Evolutionary conservation across 2,888 invertebrate genomes (phyloP).

Genomic region (Campoplex capitator): DNA sequence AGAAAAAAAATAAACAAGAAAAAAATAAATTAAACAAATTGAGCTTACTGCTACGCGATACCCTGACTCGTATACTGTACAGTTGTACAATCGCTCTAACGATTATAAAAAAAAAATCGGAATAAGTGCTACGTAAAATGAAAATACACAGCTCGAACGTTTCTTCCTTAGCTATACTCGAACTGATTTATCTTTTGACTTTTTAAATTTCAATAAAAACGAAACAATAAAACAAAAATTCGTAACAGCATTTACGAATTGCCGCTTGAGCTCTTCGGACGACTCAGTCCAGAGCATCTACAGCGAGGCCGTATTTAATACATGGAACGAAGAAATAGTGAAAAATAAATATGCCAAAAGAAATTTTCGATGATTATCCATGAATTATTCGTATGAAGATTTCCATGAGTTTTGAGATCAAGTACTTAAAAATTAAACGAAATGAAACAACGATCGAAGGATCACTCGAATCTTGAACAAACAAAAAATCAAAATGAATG

Average conservation of each 20-base stretch:
- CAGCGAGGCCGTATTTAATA: conserved; percentile 54
- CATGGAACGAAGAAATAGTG: conserved; percentile 17
- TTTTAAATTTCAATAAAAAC: conserved; percentile 11
- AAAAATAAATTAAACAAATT: conserved; percentile 67
- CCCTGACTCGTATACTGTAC: conserved; percentile 68
- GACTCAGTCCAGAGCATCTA: conserved; percentile 1
- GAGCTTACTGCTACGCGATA: conserved; percentile 67
- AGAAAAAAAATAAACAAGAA: conserved; percentile 61
- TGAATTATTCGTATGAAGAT: conserved; percentile 48
- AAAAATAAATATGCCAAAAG: conserved; percentile 37
- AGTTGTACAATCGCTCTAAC: conserved; percentile 64
- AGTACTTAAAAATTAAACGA: conserved; percentile 61
- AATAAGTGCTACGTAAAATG: conserved; percentile 49
- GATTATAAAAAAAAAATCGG: conserved; percentile 45
- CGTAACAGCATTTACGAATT: conserved; percentile 29
- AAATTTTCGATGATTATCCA: conserved; percentile 39
- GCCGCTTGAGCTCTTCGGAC: conserved; percentile 26
- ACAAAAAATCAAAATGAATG: conserved; percentile 35
- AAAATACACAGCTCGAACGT: conserved; percentile 1
- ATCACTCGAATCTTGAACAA: conserved; percentile 40
- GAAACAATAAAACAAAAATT: conserved; percentile 2
- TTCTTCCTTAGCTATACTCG: conserved; percentile 22
- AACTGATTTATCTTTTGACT: conserved; percentile 15
- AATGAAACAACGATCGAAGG: conserved; percentile 22
- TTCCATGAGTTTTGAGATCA: conserved; percentile 64